phyloP scores from a whole-genome alignment of 2,797 vertebrate species.

The Enteromius fasciolatus region DNA sequence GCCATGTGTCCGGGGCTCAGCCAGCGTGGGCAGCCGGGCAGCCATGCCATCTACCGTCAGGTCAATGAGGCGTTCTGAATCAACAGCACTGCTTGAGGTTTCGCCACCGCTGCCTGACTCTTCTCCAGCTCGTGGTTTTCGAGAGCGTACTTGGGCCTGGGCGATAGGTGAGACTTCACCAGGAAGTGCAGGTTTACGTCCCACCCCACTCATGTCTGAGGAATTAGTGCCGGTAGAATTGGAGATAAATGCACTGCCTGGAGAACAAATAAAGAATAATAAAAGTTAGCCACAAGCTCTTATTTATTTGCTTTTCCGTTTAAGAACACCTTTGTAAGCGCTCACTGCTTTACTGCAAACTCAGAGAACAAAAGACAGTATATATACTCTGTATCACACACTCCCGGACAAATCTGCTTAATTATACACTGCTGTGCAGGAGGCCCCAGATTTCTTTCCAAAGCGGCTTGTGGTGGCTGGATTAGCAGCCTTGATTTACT shows the following conservation, averaged over 20 bases:
- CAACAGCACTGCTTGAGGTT: conserved; percentile 9
- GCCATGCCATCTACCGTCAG: conserved; percentile 40
- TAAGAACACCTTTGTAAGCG: not conserved
- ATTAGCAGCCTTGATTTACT: conserved; percentile 54
- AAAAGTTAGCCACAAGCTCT: not conserved
- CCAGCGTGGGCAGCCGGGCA: conserved; percentile 47
- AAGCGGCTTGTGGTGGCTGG: conserved; percentile 47
- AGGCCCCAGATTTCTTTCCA: conserved; percentile 44
- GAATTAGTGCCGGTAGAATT: conserved; percentile 47
- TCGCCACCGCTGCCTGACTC: conserved; percentile 20
- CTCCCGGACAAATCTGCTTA: conserved; percentile 29
- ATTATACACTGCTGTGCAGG: conserved; percentile 31
- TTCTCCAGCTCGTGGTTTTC: conserved; percentile 35
- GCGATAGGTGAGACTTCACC: conserved; percentile 14
- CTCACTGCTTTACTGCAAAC: conserved; percentile 17
- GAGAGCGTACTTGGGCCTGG: conserved; percentile 8
- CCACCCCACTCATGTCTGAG: conserved; percentile 2
- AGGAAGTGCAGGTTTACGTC: conserved; percentile 18
- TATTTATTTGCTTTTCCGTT: not conserved
- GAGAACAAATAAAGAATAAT: conserved; percentile 3
- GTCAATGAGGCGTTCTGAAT: conserved; percentile 24
- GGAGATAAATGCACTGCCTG: conserved; percentile 37
- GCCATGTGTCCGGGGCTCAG: not conserved
- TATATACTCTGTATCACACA: not conserved
- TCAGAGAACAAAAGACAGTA: conserved; percentile 15